phyloP scores from a whole-genome alignment of 2,888 invertebrate species.

The Thecophora atra region DNA sequence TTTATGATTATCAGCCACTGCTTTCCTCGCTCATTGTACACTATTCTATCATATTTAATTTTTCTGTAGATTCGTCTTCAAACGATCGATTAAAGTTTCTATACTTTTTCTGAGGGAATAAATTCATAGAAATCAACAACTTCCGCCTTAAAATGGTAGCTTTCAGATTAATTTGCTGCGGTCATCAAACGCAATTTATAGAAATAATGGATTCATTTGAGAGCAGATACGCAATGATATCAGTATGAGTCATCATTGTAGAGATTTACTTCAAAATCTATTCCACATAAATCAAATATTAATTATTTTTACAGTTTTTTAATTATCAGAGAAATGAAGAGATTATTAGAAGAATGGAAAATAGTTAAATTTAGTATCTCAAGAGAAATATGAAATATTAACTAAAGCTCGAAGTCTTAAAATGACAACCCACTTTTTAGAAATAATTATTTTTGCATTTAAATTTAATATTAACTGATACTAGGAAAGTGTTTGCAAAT shows the following conservation, averaged over 20 bases:
- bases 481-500: not conserved
- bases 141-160: slow-evolving; percentile 10
- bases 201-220: not conserved
- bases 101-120: not conserved
- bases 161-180: slow-evolving; percentile 1
- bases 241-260: slow-evolving; percentile 15
- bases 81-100: not conserved
- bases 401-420: too few relatives aligned
- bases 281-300: not conserved
- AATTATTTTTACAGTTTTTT: too few relatives aligned
- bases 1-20: too few relatives aligned
- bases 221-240: not conserved
- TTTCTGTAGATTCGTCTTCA: not conserved
- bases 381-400: too few relatives aligned
- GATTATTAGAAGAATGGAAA: too few relatives aligned
- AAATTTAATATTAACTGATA: not conserved
- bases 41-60: not conserved
- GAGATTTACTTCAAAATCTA: slow-evolving; percentile 2
- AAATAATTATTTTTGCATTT: not conserved
- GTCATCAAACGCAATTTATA: not conserved
- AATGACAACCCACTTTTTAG: too few relatives aligned
- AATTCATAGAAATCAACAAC: slow-evolving; percentile 9
- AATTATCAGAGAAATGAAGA: too few relatives aligned
- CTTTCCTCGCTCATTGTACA: not conserved
- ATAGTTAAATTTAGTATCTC: too few relatives aligned